These are phyloP conservation scores for Dermolepida albohirtum DNA, from an alignment of 2,888 invertebrate genomes.

Conservation along the genomic window DNA sequence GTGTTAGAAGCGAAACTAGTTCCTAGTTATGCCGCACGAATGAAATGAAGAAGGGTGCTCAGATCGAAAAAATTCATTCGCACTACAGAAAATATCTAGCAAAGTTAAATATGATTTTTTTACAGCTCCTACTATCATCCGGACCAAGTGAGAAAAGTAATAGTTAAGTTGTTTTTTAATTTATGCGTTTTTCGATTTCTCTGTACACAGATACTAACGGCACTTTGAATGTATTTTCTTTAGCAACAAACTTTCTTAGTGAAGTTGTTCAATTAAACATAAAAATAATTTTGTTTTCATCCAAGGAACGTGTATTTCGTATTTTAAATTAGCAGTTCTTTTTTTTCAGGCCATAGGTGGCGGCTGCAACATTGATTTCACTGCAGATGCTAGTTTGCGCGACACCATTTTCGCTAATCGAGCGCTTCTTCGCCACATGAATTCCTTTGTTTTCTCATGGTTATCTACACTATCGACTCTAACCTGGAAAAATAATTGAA, in stretches of 20 bases:
- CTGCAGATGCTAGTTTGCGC: slow-evolving; percentile 77
- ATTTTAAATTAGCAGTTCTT: slow-evolving; percentile 5
- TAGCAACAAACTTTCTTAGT: no score
- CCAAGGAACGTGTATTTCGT: slow-evolving; percentile 32
- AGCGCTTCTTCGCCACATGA: slow-evolving; percentile 85
- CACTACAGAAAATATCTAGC: slow-evolving; percentile 11
- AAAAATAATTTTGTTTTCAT: slow-evolving; percentile 1
- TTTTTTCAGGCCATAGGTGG: slow-evolving; percentile 58
- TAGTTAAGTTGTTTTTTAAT: slow-evolving; percentile 12
- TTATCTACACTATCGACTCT: slow-evolving; percentile 85
- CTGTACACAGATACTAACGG: slow-evolving; percentile 28
- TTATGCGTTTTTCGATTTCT: slow-evolving; percentile 2
- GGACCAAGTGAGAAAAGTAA: slow-evolving; percentile 28
- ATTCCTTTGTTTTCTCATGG: slow-evolving; percentile 86
- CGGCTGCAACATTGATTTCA: slow-evolving; percentile 72
- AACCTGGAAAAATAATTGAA: slow-evolving; percentile 69
- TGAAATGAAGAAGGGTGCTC: slow-evolving; percentile 35
- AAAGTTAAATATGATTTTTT: neutral
- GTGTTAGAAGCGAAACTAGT: slow-evolving; percentile 14
- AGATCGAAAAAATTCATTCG: slow-evolving; percentile 18
- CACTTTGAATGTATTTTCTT: slow-evolving; percentile 25
- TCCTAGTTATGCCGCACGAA: slow-evolving; percentile 24
- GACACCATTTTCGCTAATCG: slow-evolving; percentile 88
- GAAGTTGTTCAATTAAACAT: neutral
- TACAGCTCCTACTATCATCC: slow-evolving; percentile 22